These are phyloP conservation scores for Lasioglossum marginatum DNA, from an alignment of 2,888 invertebrate genomes.

Conservation along the genomic window DNA sequence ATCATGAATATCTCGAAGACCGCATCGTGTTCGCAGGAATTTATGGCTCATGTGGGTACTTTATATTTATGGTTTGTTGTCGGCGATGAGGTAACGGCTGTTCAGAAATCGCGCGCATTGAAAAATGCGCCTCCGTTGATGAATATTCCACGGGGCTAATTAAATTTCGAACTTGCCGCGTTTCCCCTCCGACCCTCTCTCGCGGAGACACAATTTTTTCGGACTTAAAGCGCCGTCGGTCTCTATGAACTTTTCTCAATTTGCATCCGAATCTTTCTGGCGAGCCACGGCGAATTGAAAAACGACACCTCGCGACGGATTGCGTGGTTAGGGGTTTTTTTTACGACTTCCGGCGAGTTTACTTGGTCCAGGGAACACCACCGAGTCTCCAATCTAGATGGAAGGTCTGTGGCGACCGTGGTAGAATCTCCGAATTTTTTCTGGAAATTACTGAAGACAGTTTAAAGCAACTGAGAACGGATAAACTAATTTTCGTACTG, in stretches of 20 bases:
- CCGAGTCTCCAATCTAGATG: neutral
- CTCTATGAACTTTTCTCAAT: neutral
- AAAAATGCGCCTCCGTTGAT: neutral
- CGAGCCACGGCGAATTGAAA: neutral
- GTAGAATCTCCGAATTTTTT: neutral
- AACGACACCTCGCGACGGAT: neutral
- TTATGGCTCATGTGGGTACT: conserved; percentile 30
- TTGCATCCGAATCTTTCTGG: neutral
- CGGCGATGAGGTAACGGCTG: neutral
- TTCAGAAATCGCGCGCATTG: neutral
- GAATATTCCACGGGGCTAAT: conserved; percentile 15
- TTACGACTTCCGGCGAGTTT: neutral
- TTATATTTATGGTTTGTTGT: conserved; percentile 38
- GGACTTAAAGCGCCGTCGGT: neutral
- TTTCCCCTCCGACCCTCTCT: too few relatives aligned
- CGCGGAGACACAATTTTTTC: neutral
- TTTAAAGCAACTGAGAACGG: neutral
- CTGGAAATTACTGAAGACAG: neutral
- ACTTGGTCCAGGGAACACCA: neutral
- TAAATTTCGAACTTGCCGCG: conserved; percentile 14
- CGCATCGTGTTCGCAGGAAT: conserved; percentile 27
- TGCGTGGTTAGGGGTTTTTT: neutral
- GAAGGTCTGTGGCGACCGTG: neutral
- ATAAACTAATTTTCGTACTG: neutral
- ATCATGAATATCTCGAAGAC: conserved; percentile 45